phyloP scores from a whole-genome alignment of 2,888 invertebrate genomes.

The Copidosoma aretas region DNA sequence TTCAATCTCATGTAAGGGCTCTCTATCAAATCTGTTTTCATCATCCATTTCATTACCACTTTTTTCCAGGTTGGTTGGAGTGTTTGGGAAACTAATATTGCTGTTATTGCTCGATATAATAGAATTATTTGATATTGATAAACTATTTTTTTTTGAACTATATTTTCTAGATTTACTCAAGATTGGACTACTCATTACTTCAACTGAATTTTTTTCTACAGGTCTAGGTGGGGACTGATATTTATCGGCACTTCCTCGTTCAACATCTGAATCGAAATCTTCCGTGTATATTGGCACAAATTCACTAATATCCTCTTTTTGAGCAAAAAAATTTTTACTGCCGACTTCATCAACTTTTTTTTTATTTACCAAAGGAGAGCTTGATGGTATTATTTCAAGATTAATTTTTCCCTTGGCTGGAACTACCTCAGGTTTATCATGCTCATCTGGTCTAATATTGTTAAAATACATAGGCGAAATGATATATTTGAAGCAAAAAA shows the following conservation, averaged over 20 bases:
- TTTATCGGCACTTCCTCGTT: conserved; percentile 16
- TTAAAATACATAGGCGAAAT: too few relatives aligned
- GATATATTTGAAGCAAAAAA: too few relatives aligned
- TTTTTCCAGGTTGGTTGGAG: conserved; percentile 10
- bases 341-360: neutral
- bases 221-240: conserved; percentile 15
- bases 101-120: conserved; percentile 23
- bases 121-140: conserved; percentile 20
- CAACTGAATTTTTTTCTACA: conserved; percentile 6
- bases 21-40: conserved; percentile 3
- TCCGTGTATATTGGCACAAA: conserved; percentile 29
- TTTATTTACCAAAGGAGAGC: neutral
- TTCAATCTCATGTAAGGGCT: conserved; percentile 20
- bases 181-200: conserved; percentile 34
- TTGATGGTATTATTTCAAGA: too few relatives aligned
- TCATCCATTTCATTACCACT: conserved; percentile 20
- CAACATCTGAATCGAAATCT: conserved; percentile 31
- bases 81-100: conserved; percentile 19
- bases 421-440: too few relatives aligned
- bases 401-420: too few relatives aligned
- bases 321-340: neutral
- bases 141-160: conserved; percentile 26
- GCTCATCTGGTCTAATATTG: too few relatives aligned
- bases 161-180: conserved; percentile 29
- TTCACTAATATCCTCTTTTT: conserved; percentile 28